Evolutionary conservation across 1,140 invertebrate genomes (phyloP).

Genomic region (Pogonus chalceus): DNA sequence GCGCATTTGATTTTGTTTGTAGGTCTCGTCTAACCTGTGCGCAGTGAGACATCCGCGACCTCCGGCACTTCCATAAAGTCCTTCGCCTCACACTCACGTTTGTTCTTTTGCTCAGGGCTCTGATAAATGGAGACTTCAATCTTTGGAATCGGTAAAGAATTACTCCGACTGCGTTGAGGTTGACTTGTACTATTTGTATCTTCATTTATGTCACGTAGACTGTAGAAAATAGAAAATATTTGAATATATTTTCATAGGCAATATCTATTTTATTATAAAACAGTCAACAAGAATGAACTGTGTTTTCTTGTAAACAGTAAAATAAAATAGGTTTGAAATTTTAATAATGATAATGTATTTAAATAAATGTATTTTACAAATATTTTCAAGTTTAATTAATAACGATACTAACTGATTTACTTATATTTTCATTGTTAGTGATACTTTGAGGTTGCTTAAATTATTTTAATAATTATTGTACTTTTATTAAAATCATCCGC

Average conservation of each 20-base stretch:
- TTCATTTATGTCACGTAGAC: constrained; percentile 71
- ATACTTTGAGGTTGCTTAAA: too few relatives aligned
- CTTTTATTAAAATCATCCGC: too few relatives aligned
- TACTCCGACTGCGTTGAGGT: constrained; percentile 72
- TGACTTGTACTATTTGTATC: constrained; percentile 59
- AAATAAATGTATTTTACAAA: constrained; percentile 11
- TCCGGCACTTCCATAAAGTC: constrained; percentile 69
- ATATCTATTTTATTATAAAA: constrained; percentile 8
- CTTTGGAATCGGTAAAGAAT: constrained; percentile 88
- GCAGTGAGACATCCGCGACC: constrained; percentile 47
- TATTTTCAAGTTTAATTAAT: too few relatives aligned
- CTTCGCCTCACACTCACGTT: constrained; percentile 54
- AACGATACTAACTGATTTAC: too few relatives aligned
- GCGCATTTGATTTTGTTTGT: too few relatives aligned
- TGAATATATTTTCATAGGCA: constrained; percentile 9
- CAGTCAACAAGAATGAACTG: constrained; percentile 3
- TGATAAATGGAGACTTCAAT: constrained; percentile 80
- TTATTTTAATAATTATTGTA: too few relatives aligned
- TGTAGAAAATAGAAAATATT: too few relatives aligned
- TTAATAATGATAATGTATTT: too few relatives aligned
- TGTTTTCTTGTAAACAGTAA: neutral
- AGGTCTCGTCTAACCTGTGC: constrained; percentile 40
- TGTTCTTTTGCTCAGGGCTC: constrained; percentile 57
- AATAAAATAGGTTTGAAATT: constrained; percentile 2
- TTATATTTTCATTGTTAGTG: too few relatives aligned